Percentiles rank a stretch among this genome's conserved stretches.
These are phyloP conservation scores for Eueides isabella DNA, from an alignment of 1,140 invertebrate genomes.

Conservation along the genomic window DNA sequence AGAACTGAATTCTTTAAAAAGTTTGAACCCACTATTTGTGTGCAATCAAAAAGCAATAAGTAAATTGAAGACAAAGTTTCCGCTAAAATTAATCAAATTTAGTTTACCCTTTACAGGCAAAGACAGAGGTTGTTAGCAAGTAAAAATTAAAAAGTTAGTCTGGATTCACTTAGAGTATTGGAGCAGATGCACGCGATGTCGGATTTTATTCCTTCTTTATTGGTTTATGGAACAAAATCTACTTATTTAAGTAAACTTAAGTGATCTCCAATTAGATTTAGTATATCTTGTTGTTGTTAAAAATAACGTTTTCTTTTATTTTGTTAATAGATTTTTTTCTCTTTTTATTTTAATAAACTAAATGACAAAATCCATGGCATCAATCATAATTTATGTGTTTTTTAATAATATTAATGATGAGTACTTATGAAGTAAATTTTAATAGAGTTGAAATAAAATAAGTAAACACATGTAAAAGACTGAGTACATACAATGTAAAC, in stretches of 20 bases:
- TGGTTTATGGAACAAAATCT: not conserved
- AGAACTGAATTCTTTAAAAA: no score
- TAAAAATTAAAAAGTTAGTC: conserved; percentile 42
- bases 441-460: no score
- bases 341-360: no score
- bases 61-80: conserved; percentile 12
- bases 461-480: no score
- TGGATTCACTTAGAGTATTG: conserved; percentile 61
- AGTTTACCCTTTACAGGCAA: conserved; percentile 20
- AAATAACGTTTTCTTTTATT: no score
- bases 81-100: conserved; percentile 24
- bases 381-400: no score
- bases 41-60: not conserved
- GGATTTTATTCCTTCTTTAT: conserved; percentile 15
- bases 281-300: not conserved
- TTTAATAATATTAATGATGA: no score
- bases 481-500: no score
- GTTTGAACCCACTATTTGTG: no score
- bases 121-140: conserved; percentile 13
- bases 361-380: no score
- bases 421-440: no score
- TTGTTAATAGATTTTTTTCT: no score
- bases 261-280: conserved; percentile 35
- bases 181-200: conserved; percentile 54
- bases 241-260: conserved; percentile 35